phyloP scores from a whole-genome alignment of 1,140 invertebrate genomes.

The Heliconius hewitsoni region DNA sequence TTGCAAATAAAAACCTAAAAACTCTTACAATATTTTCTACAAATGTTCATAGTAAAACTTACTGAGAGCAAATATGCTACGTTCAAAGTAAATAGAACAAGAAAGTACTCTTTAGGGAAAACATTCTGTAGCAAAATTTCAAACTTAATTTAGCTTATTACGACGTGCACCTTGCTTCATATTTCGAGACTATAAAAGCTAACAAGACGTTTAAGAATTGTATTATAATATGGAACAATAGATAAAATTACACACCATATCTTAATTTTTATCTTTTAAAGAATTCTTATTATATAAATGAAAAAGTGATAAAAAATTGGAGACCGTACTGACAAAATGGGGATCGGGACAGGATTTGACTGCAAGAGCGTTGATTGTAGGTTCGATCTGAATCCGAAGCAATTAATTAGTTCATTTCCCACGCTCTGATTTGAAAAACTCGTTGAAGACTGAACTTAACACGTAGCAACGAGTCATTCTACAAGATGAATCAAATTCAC shows the following conservation, averaged over 20 bases:
- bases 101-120: slow-evolving; percentile 14
- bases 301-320: not conserved
- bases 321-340: too few relatives aligned
- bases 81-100: slow-evolving; percentile 10
- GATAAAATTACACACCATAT: not conserved
- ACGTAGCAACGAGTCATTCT: too few relatives aligned
- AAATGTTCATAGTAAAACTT: not conserved
- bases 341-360: too few relatives aligned
- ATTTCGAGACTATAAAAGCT: slow-evolving; percentile 12
- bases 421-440: too few relatives aligned
- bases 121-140: slow-evolving; percentile 9
- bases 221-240: not conserved
- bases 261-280: too few relatives aligned
- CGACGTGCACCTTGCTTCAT: slow-evolving; percentile 12
- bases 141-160: slow-evolving; percentile 21
- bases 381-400: too few relatives aligned
- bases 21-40: not conserved
- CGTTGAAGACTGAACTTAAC: too few relatives aligned
- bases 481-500: too few relatives aligned
- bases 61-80: not conserved
- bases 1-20: not conserved
- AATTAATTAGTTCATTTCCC: too few relatives aligned
- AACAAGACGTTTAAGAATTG: slow-evolving; percentile 8
- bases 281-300: too few relatives aligned
- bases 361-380: too few relatives aligned